Evolutionary conservation across 2,113 vertebrate species (phyloP).

Genomic region (Sardina pilchardus): DNA sequence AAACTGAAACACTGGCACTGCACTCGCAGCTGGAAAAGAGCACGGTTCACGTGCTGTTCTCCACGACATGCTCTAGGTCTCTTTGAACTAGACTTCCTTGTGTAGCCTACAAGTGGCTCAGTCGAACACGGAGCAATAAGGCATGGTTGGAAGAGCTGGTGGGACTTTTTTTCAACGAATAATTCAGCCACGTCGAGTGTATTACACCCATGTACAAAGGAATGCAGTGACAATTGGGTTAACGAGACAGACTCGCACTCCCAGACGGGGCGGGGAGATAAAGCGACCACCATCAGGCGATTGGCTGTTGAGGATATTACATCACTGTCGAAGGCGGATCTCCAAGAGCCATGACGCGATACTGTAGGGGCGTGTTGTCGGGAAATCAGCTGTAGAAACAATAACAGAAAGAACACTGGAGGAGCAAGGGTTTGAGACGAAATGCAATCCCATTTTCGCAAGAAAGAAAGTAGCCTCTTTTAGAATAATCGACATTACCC

Average conservation of each 20-base stretch:
- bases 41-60: background rate
- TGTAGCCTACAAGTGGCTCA: background rate
- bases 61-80: background rate
- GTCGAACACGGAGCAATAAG: background rate
- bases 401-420: conserved; percentile 61
- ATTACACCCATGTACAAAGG: background rate
- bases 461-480: background rate
- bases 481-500: background rate
- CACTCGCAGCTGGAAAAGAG: background rate
- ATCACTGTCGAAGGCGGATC: conserved; percentile 19
- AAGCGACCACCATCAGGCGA: conserved; percentile 23
- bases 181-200: background rate
- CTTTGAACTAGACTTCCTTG: background rate
- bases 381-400: conserved; percentile 72
- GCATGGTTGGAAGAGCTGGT: background rate
- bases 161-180: background rate
- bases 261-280: conserved; percentile 37
- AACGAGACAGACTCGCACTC: conserved; percentile 28
- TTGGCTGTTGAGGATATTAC: conserved; percentile 50
- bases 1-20: background rate
- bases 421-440: background rate
- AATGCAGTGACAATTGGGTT: conserved; percentile 31
- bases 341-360: conserved; percentile 61
- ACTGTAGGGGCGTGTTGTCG: conserved; percentile 60
- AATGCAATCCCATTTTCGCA: background rate